Conservation (phyloP, 2,797 vertebrate genomes). For the Hybognathus amarus region DNA sequence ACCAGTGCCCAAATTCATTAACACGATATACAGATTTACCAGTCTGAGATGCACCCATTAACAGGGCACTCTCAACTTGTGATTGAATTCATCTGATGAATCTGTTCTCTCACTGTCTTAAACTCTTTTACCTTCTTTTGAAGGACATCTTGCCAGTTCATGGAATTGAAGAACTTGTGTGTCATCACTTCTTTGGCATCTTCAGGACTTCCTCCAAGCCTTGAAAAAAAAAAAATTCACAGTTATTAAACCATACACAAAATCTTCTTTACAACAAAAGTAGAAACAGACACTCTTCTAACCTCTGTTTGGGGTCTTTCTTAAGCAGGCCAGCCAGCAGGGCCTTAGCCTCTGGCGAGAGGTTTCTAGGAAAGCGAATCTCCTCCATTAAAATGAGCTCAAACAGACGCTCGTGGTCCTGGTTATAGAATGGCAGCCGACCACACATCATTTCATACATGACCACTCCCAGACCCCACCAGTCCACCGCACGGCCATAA, state of each 20-base stretch:
- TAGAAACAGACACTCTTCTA: not conserved
- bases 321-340: slow-evolving; percentile 89
- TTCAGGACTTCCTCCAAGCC: slow-evolving; percentile 88
- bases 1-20: no score
- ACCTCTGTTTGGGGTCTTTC: slow-evolving; percentile 95
- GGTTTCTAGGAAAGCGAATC: slow-evolving; percentile 90
- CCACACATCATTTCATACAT: slow-evolving; percentile 99
- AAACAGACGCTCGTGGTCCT: slow-evolving; percentile 94
- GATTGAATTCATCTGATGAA: not conserved
- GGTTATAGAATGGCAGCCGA: slow-evolving; percentile 95
- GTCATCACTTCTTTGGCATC: slow-evolving; percentile 96
- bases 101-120: not conserved
- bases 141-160: slow-evolving; percentile 93
- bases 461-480: slow-evolving; percentile 96
- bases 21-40: no score
- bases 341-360: slow-evolving; percentile 89
- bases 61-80: not conserved
- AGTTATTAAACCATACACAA: not conserved
- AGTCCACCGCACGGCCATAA: slow-evolving; percentile 93
- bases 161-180: slow-evolving; percentile 88
- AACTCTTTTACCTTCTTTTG: slow-evolving; percentile 84
- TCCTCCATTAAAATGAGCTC: slow-evolving; percentile 97
- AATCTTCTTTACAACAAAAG: not conserved
- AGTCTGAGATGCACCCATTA: not conserved
- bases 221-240: slow-evolving; percentile 58